Conservation (phyloP, 2,888 invertebrate species). For the Notodonta dromedarius region DNA sequence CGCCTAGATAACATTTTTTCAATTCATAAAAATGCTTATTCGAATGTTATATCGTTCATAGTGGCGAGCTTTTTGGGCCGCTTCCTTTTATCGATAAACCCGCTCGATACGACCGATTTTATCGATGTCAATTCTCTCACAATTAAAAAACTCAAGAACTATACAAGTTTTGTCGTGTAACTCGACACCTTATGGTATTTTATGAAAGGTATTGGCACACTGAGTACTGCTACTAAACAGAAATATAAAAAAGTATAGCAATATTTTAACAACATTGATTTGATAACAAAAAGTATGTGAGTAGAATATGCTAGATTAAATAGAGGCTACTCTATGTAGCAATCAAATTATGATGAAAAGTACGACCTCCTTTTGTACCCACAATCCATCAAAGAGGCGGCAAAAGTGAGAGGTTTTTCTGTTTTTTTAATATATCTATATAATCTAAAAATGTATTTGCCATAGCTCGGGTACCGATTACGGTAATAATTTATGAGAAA, state of each 20-base stretch:
- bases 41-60: slow-evolving; percentile 27
- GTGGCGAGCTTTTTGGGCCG: slow-evolving; percentile 22
- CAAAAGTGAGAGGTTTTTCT: too few species aligned
- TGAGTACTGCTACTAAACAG: slow-evolving; percentile 9
- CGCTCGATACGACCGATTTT: slow-evolving; percentile 58
- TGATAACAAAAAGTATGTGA: too few species aligned
- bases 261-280: too few species aligned
- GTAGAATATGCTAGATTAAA: too few species aligned
- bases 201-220: slow-evolving; percentile 39
- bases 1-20: slow-evolving; percentile 5
- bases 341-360: too few species aligned
- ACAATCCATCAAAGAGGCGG: too few species aligned
- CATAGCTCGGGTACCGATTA: too few species aligned
- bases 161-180: slow-evolving; percentile 73
- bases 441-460: too few species aligned
- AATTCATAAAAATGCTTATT: slow-evolving; percentile 15
- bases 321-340: too few species aligned
- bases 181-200: slow-evolving; percentile 59
- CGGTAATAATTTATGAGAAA: too few species aligned
- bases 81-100: slow-evolving; percentile 56
- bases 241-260: neutral
- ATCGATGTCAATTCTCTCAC: slow-evolving; percentile 66
- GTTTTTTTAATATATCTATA: too few species aligned
- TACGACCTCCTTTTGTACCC: too few species aligned
- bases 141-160: slow-evolving; percentile 65